phyloP scores from a whole-genome alignment of 2,888 invertebrate genomes.

The Ecliptopera silaceata region DNA sequence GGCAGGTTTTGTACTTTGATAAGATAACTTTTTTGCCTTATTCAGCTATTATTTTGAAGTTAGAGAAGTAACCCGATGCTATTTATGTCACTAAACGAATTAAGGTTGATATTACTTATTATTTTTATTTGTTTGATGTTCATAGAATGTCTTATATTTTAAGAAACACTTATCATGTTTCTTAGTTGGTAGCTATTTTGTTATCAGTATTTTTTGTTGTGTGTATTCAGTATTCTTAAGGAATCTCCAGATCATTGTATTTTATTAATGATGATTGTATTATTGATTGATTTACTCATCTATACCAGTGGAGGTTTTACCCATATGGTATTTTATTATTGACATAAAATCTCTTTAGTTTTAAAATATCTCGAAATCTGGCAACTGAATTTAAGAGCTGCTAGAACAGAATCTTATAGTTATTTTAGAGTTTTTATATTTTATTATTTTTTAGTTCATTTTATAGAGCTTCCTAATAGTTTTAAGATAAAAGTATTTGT shows the following conservation, averaged over 20 bases:
- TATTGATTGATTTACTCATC: no score
- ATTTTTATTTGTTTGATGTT: not conserved
- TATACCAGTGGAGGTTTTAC: no score
- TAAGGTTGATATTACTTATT: not conserved
- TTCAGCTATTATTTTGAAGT: constrained; percentile 70
- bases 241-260: constrained; percentile 8
- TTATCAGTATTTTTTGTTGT: constrained; percentile 10
- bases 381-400: not conserved
- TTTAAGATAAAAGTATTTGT: not conserved
- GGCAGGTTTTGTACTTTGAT: constrained; percentile 70
- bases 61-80: constrained; percentile 60
- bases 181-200: not conserved
- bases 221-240: not conserved
- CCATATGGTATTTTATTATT: not conserved
- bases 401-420: not conserved
- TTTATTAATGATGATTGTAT: no score
- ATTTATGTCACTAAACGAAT: not conserved
- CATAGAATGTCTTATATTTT: not conserved
- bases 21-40: constrained; percentile 70
- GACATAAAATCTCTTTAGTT: no score
- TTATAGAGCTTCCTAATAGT: not conserved
- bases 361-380: not conserved
- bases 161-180: no score
- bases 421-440: not conserved
- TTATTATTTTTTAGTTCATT: not conserved